A percentile compares a stretch with the other conserved stretches of the same genome.
Evolutionary conservation across 2,888 invertebrate genomes (phyloP).

Genomic region (Auanema freiburgensis): DNA sequence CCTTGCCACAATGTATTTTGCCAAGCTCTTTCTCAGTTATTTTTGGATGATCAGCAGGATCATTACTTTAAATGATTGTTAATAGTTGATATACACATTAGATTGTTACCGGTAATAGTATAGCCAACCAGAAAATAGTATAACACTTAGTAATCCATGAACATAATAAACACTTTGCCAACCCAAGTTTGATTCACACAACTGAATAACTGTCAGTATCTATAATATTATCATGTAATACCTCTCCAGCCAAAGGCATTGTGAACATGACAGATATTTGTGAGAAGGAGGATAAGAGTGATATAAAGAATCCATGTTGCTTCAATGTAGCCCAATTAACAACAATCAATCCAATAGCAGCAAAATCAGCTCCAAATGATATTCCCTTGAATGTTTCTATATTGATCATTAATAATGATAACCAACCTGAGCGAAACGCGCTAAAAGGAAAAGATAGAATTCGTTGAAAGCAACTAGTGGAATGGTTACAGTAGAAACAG

Average conservation of each 20-base stretch:
- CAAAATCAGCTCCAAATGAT: slow-evolving; percentile 59
- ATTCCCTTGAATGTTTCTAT: slow-evolving; percentile 32
- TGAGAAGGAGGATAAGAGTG: slow-evolving; percentile 56
- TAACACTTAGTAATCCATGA: slow-evolving; percentile 37
- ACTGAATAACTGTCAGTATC: slow-evolving; percentile 11
- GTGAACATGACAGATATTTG: slow-evolving; percentile 59
- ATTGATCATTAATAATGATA: not conserved
- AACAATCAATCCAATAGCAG: slow-evolving; percentile 56
- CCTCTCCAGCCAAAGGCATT: slow-evolving; percentile 56
- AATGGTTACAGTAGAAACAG: slow-evolving; percentile 49
- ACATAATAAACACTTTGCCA: slow-evolving; percentile 51
- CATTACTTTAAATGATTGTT: slow-evolving; percentile 31
- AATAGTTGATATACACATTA: not conserved
- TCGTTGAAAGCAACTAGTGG: slow-evolving; percentile 36
- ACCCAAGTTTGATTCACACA: slow-evolving; percentile 46
- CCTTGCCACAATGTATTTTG: slow-evolving; percentile 49
- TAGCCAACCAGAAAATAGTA: slow-evolving; percentile 41
- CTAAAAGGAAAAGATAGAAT: slow-evolving; percentile 38
- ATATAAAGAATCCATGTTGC: slow-evolving; percentile 57
- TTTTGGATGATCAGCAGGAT: slow-evolving; percentile 41
- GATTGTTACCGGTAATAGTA: slow-evolving; percentile 32
- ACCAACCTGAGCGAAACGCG: slow-evolving; percentile 52
- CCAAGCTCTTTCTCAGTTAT: slow-evolving; percentile 51
- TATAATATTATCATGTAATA: slow-evolving; percentile 9
- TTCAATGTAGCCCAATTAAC: slow-evolving; percentile 56